phyloP scores from a whole-genome alignment of 2,888 invertebrate species.

The Deilephila porcellus region DNA sequence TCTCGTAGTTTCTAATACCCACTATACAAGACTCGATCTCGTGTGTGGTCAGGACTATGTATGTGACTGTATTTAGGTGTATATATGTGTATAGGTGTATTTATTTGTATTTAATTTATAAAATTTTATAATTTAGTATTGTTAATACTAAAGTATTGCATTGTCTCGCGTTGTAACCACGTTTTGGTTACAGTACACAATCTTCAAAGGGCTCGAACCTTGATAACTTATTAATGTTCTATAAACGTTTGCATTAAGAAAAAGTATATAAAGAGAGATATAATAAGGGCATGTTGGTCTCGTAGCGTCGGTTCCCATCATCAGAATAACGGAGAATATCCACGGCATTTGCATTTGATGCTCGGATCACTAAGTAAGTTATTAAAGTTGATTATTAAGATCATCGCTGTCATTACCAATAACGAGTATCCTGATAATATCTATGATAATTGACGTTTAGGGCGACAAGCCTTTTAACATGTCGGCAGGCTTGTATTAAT shows the following conservation, averaged over 20 bases:
- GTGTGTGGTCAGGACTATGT: no score
- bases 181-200: no score
- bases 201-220: no score
- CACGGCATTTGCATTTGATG: not conserved
- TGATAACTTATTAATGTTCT: no score
- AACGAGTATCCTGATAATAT: not conserved
- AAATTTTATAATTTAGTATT: no score
- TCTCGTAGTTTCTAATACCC: no score
- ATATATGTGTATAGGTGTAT: no score
- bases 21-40: no score
- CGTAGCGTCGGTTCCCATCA: not conserved
- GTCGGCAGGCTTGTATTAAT: not conserved
- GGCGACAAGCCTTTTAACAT: not conserved
- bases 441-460: not conserved
- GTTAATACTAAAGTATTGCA: no score
- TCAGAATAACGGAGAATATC: not conserved
- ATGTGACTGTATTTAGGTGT: no score
- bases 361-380: not conserved
- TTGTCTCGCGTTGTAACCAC: no score
- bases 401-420: not conserved
- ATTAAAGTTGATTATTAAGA: conserved; percentile 2
- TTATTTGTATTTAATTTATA: no score
- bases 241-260: not conserved
- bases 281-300: not conserved
- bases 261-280: not conserved